A percentile compares a stretch with the other conserved stretches of the same genome.
Evolutionary conservation across 2,113 vertebrate genomes (phyloP).

Genomic region (Opisthocomus hoazin): DNA sequence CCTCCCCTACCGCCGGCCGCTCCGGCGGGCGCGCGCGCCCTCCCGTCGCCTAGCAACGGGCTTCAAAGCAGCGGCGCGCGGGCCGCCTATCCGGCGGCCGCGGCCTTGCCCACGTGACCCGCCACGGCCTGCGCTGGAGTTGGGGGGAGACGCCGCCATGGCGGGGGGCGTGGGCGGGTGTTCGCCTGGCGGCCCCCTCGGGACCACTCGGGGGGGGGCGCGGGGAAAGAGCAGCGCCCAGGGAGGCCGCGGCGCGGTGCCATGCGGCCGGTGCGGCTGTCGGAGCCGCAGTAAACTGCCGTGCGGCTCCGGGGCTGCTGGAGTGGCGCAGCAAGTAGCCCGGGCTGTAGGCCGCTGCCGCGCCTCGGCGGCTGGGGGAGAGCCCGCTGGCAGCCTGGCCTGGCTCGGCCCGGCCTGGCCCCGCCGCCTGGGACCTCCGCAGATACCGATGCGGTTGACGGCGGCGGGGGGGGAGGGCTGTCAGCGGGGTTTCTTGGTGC

Average conservation of each 20-base stretch:
- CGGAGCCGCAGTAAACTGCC: rapidly evolving
- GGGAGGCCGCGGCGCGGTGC: neutral
- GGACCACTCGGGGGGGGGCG: rapidly evolving
- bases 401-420: too few species aligned
- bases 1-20: neutral
- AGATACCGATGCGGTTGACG: rapidly evolving
- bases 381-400: too few species aligned
- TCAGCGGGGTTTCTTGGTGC: rapidly evolving
- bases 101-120: neutral
- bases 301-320: rapidly evolving
- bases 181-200: too few species aligned
- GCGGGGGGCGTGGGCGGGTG: too few species aligned
- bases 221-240: rapidly evolving
- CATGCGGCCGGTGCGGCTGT: neutral
- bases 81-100: neutral
- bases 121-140: too few species aligned
- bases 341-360: rapidly evolving
- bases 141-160: rapidly evolving
- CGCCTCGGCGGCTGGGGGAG: neutral
- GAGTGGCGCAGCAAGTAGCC: neutral
- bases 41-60: neutral
- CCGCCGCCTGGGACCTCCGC: rapidly evolving
- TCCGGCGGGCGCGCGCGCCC: neutral
- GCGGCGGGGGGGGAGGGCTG: neutral
- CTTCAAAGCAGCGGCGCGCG: neutral